Conservation (phyloP, 2,888 invertebrate species). For the Punctoribates punctum region DNA sequence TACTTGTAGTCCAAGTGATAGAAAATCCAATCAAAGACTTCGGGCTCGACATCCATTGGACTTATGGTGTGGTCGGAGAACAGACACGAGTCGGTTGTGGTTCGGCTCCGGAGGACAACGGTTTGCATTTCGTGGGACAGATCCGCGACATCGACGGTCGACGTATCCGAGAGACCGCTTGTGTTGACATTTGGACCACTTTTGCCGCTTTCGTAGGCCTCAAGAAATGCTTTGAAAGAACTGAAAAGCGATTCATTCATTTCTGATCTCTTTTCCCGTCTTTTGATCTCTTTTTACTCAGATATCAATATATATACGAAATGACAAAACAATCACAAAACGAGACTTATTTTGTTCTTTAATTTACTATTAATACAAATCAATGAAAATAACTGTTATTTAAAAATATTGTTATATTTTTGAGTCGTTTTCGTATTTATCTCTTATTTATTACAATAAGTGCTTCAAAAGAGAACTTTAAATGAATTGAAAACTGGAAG, state of each 20-base stretch:
- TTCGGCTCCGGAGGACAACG: not conserved
- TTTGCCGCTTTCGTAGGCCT: not conserved
- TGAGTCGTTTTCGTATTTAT: too few relatives aligned
- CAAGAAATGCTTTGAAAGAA: not conserved
- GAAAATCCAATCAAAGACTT: conserved; percentile 70
- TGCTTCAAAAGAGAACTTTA: too few relatives aligned
- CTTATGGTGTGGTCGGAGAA: conserved; percentile 42
- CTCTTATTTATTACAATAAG: too few relatives aligned
- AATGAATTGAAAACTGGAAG: too few relatives aligned
- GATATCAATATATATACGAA: too few relatives aligned
- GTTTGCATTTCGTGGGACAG: not conserved
- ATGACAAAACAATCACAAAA: too few relatives aligned
- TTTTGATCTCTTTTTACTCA: too few relatives aligned
- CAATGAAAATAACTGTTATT: not conserved
- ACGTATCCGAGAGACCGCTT: not conserved
- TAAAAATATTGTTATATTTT: too few relatives aligned
- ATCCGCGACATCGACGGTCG: not conserved
- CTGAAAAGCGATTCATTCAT: not conserved
- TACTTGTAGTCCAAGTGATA: conserved; percentile 74
- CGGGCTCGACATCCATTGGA: conserved; percentile 67
- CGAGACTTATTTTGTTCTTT: too few relatives aligned
- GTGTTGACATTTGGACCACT: not conserved
- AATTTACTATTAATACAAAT: not conserved
- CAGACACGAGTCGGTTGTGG: not conserved
- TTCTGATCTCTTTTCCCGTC: too few relatives aligned